A percentile compares a stretch with the other conserved stretches of the same genome.
These are phyloP conservation scores for Pempheris klunzingeri DNA, from an alignment of 2,797 vertebrate species.

Conservation along the genomic window DNA sequence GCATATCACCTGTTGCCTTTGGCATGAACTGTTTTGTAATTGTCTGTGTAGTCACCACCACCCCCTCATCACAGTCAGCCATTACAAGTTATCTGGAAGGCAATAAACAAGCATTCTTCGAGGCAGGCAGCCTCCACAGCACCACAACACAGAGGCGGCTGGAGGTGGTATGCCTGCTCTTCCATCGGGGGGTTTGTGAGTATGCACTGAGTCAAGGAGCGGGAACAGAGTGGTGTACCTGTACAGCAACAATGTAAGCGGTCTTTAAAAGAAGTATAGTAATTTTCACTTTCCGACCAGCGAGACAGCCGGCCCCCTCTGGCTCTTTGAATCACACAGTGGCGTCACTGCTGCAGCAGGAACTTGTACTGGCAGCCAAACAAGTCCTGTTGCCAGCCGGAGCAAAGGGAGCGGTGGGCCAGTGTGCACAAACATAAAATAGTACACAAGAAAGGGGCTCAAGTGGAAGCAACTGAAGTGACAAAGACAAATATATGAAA, in stretches of 20 bases:
- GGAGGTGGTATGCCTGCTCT: slow-evolving; percentile 34
- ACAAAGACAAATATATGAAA: slow-evolving; percentile 13
- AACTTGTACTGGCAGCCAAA: slow-evolving; percentile 46
- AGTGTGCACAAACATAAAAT: neutral
- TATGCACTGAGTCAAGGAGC: slow-evolving; percentile 69
- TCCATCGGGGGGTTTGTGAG: slow-evolving; percentile 51
- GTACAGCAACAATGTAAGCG: slow-evolving; percentile 62
- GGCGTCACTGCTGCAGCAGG: slow-evolving; percentile 46
- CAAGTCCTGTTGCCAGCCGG: slow-evolving; percentile 13
- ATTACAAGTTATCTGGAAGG: slow-evolving; percentile 63
- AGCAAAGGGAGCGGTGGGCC: slow-evolving; percentile 13
- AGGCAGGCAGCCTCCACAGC: slow-evolving; percentile 37
- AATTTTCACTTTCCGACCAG: slow-evolving; percentile 76
- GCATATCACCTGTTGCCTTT: slow-evolving; percentile 61
- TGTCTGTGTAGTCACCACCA: slow-evolving; percentile 62
- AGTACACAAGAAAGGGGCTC: slow-evolving; percentile 9
- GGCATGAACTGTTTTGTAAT: slow-evolving; percentile 69
- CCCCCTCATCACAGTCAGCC: slow-evolving; percentile 54
- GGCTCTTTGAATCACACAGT: slow-evolving; percentile 68
- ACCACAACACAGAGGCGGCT: slow-evolving; percentile 33
- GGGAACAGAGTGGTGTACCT: slow-evolving; percentile 64
- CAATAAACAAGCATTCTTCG: slow-evolving; percentile 57
- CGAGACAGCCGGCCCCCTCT: slow-evolving; percentile 42
- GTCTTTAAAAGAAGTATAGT: slow-evolving; percentile 61
- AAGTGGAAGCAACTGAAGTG: slow-evolving; percentile 16